These are phyloP conservation scores for Vicugna pacos DNA, from an alignment of 2,113 vertebrate species.

Conservation along the genomic window DNA sequence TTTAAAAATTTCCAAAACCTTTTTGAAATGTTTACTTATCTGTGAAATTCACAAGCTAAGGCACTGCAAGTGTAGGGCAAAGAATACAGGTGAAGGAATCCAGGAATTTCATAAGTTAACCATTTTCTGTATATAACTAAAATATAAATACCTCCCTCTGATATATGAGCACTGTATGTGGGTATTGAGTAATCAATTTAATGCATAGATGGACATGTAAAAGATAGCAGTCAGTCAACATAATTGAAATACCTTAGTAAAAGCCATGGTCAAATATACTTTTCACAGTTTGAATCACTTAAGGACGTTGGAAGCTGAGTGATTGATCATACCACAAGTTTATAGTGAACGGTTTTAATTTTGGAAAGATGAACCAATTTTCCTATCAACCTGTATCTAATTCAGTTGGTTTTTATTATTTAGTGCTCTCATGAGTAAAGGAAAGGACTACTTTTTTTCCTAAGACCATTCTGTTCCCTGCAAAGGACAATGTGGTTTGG, in stretches of 20 bases:
- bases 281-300: background rate
- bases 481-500: background rate
- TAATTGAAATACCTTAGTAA: conserved; percentile 13
- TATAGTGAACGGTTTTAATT: background rate
- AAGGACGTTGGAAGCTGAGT: background rate
- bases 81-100: background rate
- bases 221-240: background rate
- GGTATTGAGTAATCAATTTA: background rate
- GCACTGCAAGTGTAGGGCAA: background rate
- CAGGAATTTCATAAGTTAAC: background rate
- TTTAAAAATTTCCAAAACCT: background rate
- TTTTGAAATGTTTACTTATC: background rate
- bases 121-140: background rate
- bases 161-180: background rate
- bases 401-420: background rate
- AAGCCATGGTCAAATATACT: background rate
- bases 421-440: background rate
- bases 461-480: background rate
- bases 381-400: background rate
- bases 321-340: background rate
- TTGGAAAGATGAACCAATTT: background rate
- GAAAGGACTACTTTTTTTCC: background rate
- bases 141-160: background rate
- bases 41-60: background rate
- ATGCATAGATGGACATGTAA: background rate